Conservation (phyloP, 2,113 vertebrate genomes). For the Scartelaos histophorus region DNA sequence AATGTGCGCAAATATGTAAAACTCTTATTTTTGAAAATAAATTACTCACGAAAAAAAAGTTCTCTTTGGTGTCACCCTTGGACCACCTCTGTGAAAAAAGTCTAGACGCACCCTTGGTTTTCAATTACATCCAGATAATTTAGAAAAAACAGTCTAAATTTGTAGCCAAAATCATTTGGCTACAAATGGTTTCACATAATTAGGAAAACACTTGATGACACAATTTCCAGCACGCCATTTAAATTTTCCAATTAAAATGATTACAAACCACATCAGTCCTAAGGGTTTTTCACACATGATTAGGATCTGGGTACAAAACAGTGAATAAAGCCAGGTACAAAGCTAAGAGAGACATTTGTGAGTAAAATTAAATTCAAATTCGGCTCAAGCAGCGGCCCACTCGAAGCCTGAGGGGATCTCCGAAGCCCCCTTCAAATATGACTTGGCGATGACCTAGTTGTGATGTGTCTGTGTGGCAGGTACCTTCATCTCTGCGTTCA, state of each 20-base stretch:
- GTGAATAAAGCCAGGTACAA: neutral
- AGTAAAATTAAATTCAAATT: neutral
- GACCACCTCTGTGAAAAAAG: too few species aligned
- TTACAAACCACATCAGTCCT: neutral
- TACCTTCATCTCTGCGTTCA: slow-evolving; percentile 93
- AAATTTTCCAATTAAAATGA: neutral
- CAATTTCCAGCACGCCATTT: neutral
- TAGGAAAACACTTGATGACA: neutral
- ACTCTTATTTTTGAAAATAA: too few species aligned
- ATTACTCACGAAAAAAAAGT: too few species aligned
- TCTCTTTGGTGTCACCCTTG: too few species aligned
- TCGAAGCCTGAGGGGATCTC: neutral
- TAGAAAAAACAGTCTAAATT: too few species aligned
- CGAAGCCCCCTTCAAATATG: neutral
- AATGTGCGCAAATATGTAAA: too few species aligned
- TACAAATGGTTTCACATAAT: too few species aligned
- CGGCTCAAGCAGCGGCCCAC: neutral
- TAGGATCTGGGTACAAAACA: neutral
- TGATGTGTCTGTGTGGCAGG: slow-evolving; percentile 69
- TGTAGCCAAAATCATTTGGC: too few species aligned
- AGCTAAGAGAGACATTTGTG: neutral
- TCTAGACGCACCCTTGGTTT: too few species aligned
- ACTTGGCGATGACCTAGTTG: neutral
- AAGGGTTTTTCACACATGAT: neutral
- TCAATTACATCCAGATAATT: too few species aligned